Percentiles rank a stretch among this genome's conserved stretches.
Evolutionary conservation across 1,140 invertebrate genomes (phyloP).

Genomic region (Drosophila serrata): DNA sequence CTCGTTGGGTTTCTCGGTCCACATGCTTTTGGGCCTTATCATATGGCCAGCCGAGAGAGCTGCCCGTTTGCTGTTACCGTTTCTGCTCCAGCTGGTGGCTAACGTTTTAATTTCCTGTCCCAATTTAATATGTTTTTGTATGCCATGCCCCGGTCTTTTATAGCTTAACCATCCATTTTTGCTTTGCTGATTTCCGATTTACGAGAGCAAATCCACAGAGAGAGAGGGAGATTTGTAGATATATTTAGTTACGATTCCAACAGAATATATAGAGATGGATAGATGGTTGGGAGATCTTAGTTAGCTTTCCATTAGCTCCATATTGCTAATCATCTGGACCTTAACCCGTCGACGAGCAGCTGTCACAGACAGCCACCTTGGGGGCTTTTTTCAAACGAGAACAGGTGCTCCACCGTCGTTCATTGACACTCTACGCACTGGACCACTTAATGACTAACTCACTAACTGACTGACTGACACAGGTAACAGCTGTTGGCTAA

Average conservation of each 20-base stretch:
- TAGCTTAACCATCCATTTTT: slow-evolving; percentile 30
- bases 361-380: slow-evolving; percentile 34
- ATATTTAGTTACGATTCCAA: neutral
- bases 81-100: slow-evolving; percentile 54
- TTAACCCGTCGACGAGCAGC: slow-evolving; percentile 28
- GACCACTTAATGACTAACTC: slow-evolving; percentile 32
- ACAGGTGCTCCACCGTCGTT: slow-evolving; percentile 47
- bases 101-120: slow-evolving; percentile 71
- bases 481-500: slow-evolving; percentile 56
- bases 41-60: slow-evolving; percentile 24
- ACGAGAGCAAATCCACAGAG: slow-evolving; percentile 22
- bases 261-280: too few species aligned
- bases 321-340: slow-evolving; percentile 44
- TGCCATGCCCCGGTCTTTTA: slow-evolving; percentile 28
- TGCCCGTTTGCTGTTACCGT: slow-evolving; percentile 33
- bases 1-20: slow-evolving; percentile 51
- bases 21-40: slow-evolving; percentile 42
- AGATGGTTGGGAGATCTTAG: neutral
- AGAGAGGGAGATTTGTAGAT: slow-evolving; percentile 4
- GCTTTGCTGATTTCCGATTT: slow-evolving; percentile 38
- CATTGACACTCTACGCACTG: slow-evolving; percentile 64
- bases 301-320: slow-evolving; percentile 10
- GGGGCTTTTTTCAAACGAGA: slow-evolving; percentile 39
- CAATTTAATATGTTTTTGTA: slow-evolving; percentile 47
- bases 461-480: slow-evolving; percentile 9